These are phyloP conservation scores for Hirtodrosophila duncani DNA, from an alignment of 2,888 invertebrate genomes.

Conservation along the genomic window DNA sequence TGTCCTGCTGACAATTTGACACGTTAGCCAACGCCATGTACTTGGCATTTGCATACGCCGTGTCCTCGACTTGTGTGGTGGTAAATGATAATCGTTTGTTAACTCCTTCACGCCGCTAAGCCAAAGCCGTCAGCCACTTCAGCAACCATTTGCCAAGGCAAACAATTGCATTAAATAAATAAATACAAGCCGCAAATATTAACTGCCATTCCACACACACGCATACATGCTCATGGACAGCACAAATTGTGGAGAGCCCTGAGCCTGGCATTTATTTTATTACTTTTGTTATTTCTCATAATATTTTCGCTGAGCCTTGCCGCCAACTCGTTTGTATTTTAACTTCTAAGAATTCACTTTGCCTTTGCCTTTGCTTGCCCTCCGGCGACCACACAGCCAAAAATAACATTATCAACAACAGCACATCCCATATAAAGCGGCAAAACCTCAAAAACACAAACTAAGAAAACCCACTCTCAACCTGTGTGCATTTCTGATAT, in stretches of 20 bases:
- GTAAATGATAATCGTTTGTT: constrained; percentile 60
- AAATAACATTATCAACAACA: constrained; percentile 15
- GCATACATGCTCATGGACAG: no score
- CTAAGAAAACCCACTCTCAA: constrained; percentile 34
- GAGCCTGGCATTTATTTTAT: constrained; percentile 43
- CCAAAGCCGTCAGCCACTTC: constrained; percentile 13
- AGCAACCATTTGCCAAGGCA: constrained; percentile 7
- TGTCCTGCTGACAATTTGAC: constrained; percentile 63
- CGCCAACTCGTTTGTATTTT: constrained; percentile 53
- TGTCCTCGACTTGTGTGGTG: constrained; percentile 63
- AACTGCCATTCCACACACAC: constrained; percentile 6
- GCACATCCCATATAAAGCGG: constrained; percentile 42
- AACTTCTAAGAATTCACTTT: constrained; percentile 47
- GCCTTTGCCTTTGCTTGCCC: constrained; percentile 11
- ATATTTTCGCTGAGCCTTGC: constrained; percentile 57
- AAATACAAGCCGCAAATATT: constrained; percentile 35
- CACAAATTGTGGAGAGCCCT: constrained; percentile 6
- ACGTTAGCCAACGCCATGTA: constrained; percentile 36
- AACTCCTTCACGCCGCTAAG: constrained; percentile 57
- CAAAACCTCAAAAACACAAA: constrained; percentile 59
- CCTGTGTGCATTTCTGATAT: constrained; percentile 66
- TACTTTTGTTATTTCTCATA: constrained; percentile 62
- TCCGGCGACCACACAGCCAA: constrained; percentile 43
- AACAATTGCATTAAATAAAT: constrained; percentile 35
- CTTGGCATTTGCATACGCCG: constrained; percentile 20